Evolutionary conservation across 2,113 vertebrate genomes (phyloP), one percentile per base, ranked within the genome.

Genomic region (Lynx canadensis): DNA sequence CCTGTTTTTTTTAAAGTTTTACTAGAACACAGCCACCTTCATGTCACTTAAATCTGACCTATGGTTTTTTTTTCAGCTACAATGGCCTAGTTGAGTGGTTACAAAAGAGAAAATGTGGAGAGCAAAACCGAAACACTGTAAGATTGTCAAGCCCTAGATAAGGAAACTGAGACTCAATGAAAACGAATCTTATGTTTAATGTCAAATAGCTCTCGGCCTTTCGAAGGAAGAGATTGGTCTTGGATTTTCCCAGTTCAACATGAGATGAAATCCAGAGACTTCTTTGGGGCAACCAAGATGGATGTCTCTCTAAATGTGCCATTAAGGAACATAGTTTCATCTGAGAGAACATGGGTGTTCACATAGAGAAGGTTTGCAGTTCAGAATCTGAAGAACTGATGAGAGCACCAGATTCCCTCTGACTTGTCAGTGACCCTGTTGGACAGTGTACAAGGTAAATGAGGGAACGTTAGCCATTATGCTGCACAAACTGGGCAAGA

Each of bases 371-470:
- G 29, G 10, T 41, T 7, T 63, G 21, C 60, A 19, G 0, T 21
- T 69, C 68, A 84, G 31, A 55, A 48, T 66, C 55, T 78, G 45
- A 97, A 89, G 57, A 45, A 5, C 7, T 33, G 23, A 48, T 2
- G 15, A 23, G 18, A 89, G 1, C 29, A 36, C 4, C 4, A 79
- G 3, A 0, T 45, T 38, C 19, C 27, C 10, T 65, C 3, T 31
- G 7, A 27, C 7, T 23, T 5, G 4, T 36, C 21, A 55, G 15
- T 41, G 27, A 5, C 5, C 18, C 16, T 19, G 4, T 71, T 0
- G 25, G 9, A 13, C 1, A 3, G 1, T 36, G 13, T 38, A 41
- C 48, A 31, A n/a, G 52, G 29, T 63, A 38, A 82, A n/a, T 4
- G 13, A 76, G 10, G 25, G 7, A 48, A 65, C 33, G 11, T 27